Base-by-base conservation (phyloP, 2,797 vertebrate species). In the Gallirallus australis region DNA sequence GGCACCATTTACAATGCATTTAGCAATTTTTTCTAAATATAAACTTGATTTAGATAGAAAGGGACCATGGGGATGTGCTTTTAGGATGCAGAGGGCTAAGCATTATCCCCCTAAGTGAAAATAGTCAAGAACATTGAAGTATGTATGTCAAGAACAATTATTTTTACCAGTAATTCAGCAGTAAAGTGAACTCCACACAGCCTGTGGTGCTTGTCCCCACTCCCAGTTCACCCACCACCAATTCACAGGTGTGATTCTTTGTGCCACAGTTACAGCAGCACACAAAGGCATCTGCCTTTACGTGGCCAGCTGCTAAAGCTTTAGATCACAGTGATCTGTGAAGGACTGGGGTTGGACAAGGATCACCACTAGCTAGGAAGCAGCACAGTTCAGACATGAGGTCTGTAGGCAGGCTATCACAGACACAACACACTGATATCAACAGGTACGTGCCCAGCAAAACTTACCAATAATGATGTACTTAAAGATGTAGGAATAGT, bases 401-500 rank as follows among this genome's bases (percentile, higher is more conserved):
- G 4, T 7, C 2, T 33, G 65, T 1, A 21, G 42, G 33, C 2
- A 64, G n/a, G 16, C 42, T 15, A 42, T 39, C 70, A 14, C 3
- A 30, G 31, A 48, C 0, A 40, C 5, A 9, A 59, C 37, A 24
- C 31, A 33, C 0, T 0, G 8, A 10, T 37, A 37, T 0, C 1
- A 10, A 27, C 8, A 57, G 40, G 14, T 4, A 23, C 0, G 5
- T 8, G 19, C 60, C 27, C 84, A 18, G 11, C 1, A 6, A 40
- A 90, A 99, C 99, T 99, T 97, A 99, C 99, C 99, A 59, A 99
- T 99, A 97, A 99, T 99, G 98, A 99, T 99, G 98, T 99, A 99
- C 97, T 99, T 99, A 98, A 99, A 99, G 98, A 99, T 99, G 99
- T 99, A 99, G 94, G 99, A 99, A 97, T 99, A 99, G 98, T 99